Evolutionary conservation across 1,140 invertebrate genomes (phyloP).

Genomic region (Brachionus koreanus): DNA sequence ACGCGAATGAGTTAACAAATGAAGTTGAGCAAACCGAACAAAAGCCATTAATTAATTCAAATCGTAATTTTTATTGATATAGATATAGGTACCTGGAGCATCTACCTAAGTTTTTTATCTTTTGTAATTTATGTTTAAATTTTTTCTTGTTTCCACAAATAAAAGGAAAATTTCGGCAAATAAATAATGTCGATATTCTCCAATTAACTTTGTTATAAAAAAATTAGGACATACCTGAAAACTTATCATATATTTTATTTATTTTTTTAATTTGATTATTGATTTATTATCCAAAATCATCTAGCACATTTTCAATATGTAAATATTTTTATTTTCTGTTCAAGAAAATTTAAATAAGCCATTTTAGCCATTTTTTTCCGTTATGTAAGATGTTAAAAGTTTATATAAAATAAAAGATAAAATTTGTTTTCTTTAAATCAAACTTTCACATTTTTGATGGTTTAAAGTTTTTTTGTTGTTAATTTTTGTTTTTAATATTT

Average conservation of each 20-base stretch:
- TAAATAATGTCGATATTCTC: not conserved
- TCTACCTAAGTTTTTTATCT: not conserved
- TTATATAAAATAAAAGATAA: not conserved
- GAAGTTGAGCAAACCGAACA: not conserved
- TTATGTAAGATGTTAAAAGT: not conserved
- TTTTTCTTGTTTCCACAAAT: not conserved
- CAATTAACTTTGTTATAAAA: not conserved
- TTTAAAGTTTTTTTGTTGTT: not conserved
- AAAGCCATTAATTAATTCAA: not conserved
- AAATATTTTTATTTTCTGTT: conserved; percentile 1
- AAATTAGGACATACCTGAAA: not conserved
- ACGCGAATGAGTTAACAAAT: not conserved
- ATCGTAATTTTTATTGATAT: not conserved
- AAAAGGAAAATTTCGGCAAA: not conserved
- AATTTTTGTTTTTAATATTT: not conserved
- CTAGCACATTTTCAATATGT: not conserved
- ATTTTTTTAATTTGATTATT: not conserved
- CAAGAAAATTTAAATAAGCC: not conserved
- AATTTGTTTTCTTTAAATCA: not conserved
- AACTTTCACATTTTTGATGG: not conserved
- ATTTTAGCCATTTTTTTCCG: not conserved
- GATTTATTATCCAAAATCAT: not conserved
- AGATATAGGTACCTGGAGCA: not conserved
- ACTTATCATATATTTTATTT: not conserved
- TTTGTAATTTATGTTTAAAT: not conserved